phyloP scores from a whole-genome alignment of 2,113 vertebrate genomes.

The Cyanoramphus novaezelandiae region DNA sequence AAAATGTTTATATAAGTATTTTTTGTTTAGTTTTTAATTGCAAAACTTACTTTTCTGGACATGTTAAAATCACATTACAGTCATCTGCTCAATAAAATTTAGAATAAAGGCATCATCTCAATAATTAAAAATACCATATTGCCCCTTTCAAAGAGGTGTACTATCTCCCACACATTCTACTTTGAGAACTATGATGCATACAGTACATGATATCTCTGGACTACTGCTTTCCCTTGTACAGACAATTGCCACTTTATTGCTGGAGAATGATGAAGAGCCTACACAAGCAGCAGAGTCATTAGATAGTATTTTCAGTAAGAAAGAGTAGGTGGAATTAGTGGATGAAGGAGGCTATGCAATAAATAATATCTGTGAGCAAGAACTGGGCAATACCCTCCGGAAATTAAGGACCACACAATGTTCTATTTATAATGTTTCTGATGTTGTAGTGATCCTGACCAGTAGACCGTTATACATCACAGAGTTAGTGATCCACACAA shows the following conservation, averaged over 20 bases:
- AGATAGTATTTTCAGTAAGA: neutral
- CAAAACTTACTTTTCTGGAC: neutral
- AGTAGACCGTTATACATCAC: neutral
- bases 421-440: neutral
- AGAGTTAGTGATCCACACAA: neutral
- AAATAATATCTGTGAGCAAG: neutral
- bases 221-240: neutral
- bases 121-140: slow-evolving; percentile 28
- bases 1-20: neutral
- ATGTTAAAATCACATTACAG: neutral
- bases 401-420: neutral
- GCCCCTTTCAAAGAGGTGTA: neutral
- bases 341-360: neutral
- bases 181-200: slow-evolving; percentile 24
- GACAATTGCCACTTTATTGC: neutral
- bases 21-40: neutral
- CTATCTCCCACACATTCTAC: slow-evolving; percentile 14
- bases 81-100: neutral
- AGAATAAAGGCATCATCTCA: neutral
- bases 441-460: neutral
- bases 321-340: slow-evolving; percentile 9
- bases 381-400: neutral
- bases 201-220: neutral
- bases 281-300: slow-evolving; percentile 25
- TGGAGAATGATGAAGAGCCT: neutral